Base-by-base conservation (phyloP, 2,888 invertebrate genomes). In the Drosophila lutescens region DNA sequence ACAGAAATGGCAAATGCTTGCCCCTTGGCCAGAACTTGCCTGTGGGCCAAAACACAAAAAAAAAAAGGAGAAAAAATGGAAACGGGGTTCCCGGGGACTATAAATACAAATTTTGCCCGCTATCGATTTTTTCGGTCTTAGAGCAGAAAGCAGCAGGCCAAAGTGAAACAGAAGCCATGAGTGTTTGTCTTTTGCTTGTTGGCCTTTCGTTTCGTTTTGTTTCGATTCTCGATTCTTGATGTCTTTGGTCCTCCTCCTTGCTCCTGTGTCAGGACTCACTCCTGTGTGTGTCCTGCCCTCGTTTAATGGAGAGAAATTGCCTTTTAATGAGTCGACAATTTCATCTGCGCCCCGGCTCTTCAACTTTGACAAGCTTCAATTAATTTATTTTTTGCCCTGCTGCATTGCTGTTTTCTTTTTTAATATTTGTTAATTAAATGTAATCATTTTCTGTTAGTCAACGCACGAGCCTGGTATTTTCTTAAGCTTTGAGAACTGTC, bases 251-350 rank as follows among this genome's bases (percentile, higher is more conserved):
- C 43, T 36, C 38, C 40, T 43, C 61, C 54, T 30, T 44, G 36
- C 41, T 26, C 10, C 38, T 10, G 46, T 13, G 44, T 7, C 12
- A 51, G 58, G 43, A 10, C 30, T 53, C 23, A 13, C 30, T 53
- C 32, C 49, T 26, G 26, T 59, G n/a, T 49, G 36, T n/a, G 36
- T 15, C 43, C 38, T 40, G 41, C 53, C 47, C 69, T 32, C 54
- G 54, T 57, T 76, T 83, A 83, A 83, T 88, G 85, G 81, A 86
- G 81, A 88, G 70, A 88, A 83, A 83, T 83, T 72, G 87, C 70
- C 70, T 78, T 83, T 88, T 83, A 83, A 83, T 83, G 89, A 84
- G 85, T 74, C 87, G 85, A 74, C 85, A 76, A 89, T 78, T 78
- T 88, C 71, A 77, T 69, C 81, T 54, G 54, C 47, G 34, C 57